Evolutionary conservation across 2,888 invertebrate species (phyloP), one percentile per base, ranked within the genome.

Genomic region (Myopa testacea): DNA sequence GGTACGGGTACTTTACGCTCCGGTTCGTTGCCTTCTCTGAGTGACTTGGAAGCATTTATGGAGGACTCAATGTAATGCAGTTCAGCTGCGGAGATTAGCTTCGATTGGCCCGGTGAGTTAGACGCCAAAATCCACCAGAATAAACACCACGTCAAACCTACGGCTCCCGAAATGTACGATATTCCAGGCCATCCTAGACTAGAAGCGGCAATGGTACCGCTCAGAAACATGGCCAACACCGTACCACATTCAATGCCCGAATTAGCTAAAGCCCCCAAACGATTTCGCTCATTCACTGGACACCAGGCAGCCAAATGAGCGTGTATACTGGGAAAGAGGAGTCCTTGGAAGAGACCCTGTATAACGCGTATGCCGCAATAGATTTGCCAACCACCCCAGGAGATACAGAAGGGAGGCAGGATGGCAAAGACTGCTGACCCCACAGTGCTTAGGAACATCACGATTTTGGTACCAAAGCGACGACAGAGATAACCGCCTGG

Each of bases 401-500:
- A 86, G 3, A 96, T 94, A 78, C 93, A 92, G 0, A 91, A 77
- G 0, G 96, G 96, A 67, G 94, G 91, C 1, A 93, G 80, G 0
- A 95, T 83, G 0, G 93, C 94, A 52, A 94, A 89, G 0, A 93
- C 45, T 0, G 95, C 92, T 38, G 93, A 93, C 10, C 8, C 94
- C 90, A 82, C 92, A 91, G 93, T 90, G 0, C 93, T 91, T 0
- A 90, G 84, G 0, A 91, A 88, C 70, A 93, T 89, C 1, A 95
- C 89, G 40, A 90, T 90, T 76, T 93, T 92, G 0, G 94, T 93
- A 0, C 96, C 95, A 85, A 93, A 92, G 12, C 90, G 90, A 77
- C 93, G 93, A 0, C 94, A 94, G 37, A 96, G 86, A 83, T 93
- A 92, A 0, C 95, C 94, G 0, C 93, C 92, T 0, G 93, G 92